Base-by-base conservation (phyloP, 1,140 invertebrate genomes). In the Nymphalis io region DNA sequence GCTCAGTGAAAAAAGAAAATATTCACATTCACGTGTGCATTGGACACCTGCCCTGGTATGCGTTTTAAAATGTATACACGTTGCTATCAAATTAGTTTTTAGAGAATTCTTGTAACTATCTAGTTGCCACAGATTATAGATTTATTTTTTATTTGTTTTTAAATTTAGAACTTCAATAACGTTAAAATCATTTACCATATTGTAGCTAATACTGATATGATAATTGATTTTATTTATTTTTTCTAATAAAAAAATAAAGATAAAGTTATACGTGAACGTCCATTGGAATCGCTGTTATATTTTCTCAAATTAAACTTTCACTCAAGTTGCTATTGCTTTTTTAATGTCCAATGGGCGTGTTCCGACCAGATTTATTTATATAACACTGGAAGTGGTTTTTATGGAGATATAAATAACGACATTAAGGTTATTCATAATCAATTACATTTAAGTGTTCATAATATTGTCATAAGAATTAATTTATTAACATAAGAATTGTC, bases 261-360 rank as follows among this genome's bases (percentile, higher is more conserved):
- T 23, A 27, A 23, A 55, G 16, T 55, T n/a, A 55, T 55, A 55
- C n/a, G 27, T 23, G 51, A 15, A 55, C 23, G 51, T 55, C 51
- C 3, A 15, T 13, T 4, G 38, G 18, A 42, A 23, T 10, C 16
- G 8, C 42, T 53, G 65, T 60, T 60, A 60, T 42, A 51, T 38
- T 68, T 42, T 68, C 40, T 60, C 12, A 42, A 46, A 53, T 39
- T 53, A 53, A 58, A 68, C 58, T 61, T 68, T 68, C 58, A 40
- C 57, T 40, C 15, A 20, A 51, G 23, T 51, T 38, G 27, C 16
- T 15, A 38, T 53, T 51, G 46, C 8, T 51, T 60, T 42, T 46
- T 46, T 27, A 38, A 53, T 39, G 2, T 0, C 15, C 16, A 23
- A 55, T 39, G 27, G 66, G 66, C 57, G 58, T 68, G 66, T 58